Percentiles rank a stretch among this genome's conserved stretches.
Conservation (phyloP, 2,113 vertebrate species). For the Indri indri region DNA sequence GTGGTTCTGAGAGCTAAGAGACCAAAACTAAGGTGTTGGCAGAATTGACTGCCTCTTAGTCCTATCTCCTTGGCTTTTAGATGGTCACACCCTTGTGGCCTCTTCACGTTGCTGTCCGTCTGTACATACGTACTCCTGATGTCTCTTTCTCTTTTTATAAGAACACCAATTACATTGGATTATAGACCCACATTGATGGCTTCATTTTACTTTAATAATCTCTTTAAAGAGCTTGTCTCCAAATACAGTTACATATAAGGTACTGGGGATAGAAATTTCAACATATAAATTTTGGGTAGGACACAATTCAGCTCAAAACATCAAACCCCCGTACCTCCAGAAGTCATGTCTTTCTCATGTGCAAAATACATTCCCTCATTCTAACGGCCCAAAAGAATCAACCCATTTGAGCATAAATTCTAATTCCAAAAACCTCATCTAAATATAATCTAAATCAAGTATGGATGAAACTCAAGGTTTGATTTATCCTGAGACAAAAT, state of each 20-base stretch:
- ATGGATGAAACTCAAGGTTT: not conserved
- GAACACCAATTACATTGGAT: not conserved
- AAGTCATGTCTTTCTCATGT: not conserved
- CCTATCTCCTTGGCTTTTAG: not conserved
- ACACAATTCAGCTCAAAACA: not conserved
- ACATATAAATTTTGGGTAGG: not conserved
- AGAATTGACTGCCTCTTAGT: not conserved
- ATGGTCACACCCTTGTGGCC: not conserved
- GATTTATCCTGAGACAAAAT: not conserved
- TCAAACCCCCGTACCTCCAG: not conserved
- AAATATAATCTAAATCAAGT: not conserved
- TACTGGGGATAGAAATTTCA: not conserved
- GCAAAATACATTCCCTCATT: not conserved
- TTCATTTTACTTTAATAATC: not conserved
- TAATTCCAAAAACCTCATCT: not conserved
- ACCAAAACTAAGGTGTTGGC: too few species aligned
- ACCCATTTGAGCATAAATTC: not conserved
- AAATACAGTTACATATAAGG: not conserved
- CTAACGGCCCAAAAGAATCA: not conserved
- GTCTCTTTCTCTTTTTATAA: not conserved
- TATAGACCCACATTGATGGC: not conserved
- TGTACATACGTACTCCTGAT: not conserved
- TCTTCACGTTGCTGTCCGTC: not conserved
- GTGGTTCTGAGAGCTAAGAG: not conserved
- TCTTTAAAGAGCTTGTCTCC: not conserved